Evolutionary conservation across 1,140 invertebrate species (phyloP).

Genomic region (Apis florea): DNA sequence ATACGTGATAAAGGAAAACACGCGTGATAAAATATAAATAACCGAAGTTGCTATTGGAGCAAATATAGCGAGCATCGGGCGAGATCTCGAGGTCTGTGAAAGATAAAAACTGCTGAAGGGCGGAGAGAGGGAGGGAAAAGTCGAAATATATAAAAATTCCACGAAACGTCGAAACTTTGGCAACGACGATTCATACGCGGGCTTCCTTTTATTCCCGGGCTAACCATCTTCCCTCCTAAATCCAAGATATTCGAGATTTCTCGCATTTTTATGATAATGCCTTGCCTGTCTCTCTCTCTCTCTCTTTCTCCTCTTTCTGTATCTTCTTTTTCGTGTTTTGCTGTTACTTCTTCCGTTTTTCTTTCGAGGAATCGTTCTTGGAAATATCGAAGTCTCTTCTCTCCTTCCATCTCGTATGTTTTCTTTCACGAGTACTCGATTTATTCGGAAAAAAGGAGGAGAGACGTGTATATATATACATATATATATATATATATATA

Average conservation of each 20-base stretch:
- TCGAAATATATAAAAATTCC: slow-evolving; percentile 26
- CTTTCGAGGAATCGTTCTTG: slow-evolving; percentile 19
- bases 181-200: slow-evolving; percentile 10
- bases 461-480: background rate
- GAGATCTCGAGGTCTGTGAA: background rate
- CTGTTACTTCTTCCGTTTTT: slow-evolving; percentile 5
- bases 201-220: slow-evolving; percentile 11
- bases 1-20: slow-evolving; percentile 1
- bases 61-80: background rate
- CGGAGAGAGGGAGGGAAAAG: background rate
- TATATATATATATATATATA: background rate
- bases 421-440: slow-evolving; percentile 42
- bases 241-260: slow-evolving; percentile 33
- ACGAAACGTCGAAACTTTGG: slow-evolving; percentile 38
- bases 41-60: background rate
- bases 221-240: slow-evolving; percentile 31
- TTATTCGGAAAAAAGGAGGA: slow-evolving; percentile 31
- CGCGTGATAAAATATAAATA: background rate
- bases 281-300: background rate
- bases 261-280: slow-evolving; percentile 53
- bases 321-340: slow-evolving; percentile 3
- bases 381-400: slow-evolving; percentile 12
- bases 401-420: background rate
- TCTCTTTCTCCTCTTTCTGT: too few species aligned
- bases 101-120: background rate